phyloP scores from a whole-genome alignment of 2,113 vertebrate species.

The Etia nguti region DNA sequence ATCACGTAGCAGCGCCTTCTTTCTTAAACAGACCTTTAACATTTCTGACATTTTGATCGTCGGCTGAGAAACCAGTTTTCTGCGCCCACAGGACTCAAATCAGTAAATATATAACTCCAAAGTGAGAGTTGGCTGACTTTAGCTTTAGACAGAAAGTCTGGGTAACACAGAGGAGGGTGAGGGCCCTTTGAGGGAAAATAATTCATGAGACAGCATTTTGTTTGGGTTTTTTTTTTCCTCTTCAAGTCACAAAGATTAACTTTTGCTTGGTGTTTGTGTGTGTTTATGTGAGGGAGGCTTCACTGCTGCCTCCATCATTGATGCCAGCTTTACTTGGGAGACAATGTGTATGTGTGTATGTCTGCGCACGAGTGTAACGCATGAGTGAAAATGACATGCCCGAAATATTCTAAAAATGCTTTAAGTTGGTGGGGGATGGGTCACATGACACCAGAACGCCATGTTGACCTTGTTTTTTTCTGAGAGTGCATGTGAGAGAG shows the following conservation, averaged over 20 bases:
- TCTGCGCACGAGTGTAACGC: neutral
- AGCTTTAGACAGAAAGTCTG: neutral
- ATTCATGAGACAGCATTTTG: neutral
- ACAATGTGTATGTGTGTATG: neutral
- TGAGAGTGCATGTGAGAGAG: neutral
- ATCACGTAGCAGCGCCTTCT: neutral
- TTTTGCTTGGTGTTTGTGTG: neutral
- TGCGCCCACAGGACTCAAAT: neutral
- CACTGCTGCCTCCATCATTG: neutral
- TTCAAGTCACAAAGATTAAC: neutral
- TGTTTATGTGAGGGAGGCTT: neutral
- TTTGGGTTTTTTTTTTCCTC: accelerated
- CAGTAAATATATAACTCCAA: neutral
- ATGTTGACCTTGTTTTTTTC: conserved; percentile 53
- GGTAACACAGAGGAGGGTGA: neutral
- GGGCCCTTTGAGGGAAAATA: neutral
- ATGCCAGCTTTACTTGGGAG: neutral
- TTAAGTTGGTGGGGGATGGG: conserved; percentile 57
- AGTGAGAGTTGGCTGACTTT: neutral
- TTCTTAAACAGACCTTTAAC: neutral
- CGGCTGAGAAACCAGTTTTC: neutral
- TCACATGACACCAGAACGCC: conserved; percentile 51
- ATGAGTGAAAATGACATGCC: conserved; percentile 34
- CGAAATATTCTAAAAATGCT: conserved; percentile 63
- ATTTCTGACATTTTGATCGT: neutral